These are phyloP conservation scores for Tetrax tetrax DNA, from an alignment of 2,113 vertebrate species.

Conservation along the genomic window DNA sequence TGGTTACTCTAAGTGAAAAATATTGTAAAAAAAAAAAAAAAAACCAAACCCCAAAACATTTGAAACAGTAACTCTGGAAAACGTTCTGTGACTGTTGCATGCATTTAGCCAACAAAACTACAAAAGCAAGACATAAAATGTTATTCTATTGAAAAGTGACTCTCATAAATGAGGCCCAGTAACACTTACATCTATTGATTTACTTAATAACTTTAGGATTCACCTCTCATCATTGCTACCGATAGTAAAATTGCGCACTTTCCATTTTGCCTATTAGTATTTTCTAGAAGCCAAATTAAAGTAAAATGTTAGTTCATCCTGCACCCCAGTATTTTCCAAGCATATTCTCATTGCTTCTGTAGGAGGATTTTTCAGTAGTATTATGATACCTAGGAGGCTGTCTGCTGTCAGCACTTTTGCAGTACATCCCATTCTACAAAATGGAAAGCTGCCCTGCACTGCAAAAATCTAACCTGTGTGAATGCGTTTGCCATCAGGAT, in stretches of 20 bases:
- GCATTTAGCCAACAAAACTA: neutral
- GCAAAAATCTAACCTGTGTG: neutral
- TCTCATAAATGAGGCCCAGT: neutral
- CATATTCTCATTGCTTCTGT: neutral
- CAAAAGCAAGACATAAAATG: neutral
- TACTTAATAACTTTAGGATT: neutral
- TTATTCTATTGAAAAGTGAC: neutral
- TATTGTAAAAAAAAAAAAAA: neutral
- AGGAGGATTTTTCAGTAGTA: neutral
- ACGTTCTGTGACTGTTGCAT: neutral
- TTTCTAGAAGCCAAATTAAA: neutral
- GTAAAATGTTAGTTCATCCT: neutral
- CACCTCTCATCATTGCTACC: neutral
- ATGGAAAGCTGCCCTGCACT: neutral
- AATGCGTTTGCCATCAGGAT: neutral
- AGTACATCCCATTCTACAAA: neutral
- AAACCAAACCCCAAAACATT: neutral
- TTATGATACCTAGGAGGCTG: neutral
- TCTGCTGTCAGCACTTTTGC: neutral
- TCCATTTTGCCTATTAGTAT: neutral
- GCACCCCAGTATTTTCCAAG: neutral
- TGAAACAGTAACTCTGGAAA: neutral
- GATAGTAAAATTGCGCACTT: neutral
- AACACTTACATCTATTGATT: neutral
- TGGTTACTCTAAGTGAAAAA: slow-evolving; percentile 6